phyloP scores from a whole-genome alignment of 1,140 invertebrate species.

The Eubasilissa regina region DNA sequence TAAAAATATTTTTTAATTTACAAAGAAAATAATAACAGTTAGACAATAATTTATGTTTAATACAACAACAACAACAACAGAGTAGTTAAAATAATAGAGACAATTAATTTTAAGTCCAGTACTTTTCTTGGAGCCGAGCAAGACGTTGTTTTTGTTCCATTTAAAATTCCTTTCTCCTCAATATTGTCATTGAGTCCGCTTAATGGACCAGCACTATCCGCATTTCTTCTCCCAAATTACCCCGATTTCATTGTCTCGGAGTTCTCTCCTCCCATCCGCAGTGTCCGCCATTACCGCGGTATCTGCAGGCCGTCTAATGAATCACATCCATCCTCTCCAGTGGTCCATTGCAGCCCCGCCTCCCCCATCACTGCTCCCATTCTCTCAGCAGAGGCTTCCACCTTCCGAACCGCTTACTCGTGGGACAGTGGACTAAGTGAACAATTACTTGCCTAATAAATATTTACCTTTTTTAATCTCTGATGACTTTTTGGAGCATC shows the following conservation, averaged over 20 bases:
- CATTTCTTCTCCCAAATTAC: background rate
- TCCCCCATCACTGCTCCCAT: conserved; percentile 19
- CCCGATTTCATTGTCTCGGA: too few relatives aligned
- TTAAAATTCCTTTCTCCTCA: too few relatives aligned
- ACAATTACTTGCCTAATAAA: too few relatives aligned
- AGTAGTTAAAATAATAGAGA: too few relatives aligned
- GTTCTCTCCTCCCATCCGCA: background rate
- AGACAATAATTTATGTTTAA: too few relatives aligned
- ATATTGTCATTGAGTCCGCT: too few relatives aligned
- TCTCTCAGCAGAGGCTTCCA: background rate
- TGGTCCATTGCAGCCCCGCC: background rate
- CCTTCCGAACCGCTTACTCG: background rate
- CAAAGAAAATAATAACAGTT: too few relatives aligned
- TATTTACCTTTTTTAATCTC: too few relatives aligned
- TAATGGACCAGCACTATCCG: background rate
- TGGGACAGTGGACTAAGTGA: conserved; percentile 4
- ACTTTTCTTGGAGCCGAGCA: background rate
- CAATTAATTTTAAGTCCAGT: background rate
- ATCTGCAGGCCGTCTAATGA: conserved; percentile 6
- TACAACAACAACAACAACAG: too few relatives aligned
- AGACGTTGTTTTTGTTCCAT: too few relatives aligned
- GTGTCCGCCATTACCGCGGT: background rate
- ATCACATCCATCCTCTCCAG: background rate
- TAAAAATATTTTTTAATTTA: too few relatives aligned
- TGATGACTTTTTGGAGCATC: too few relatives aligned